phyloP scores from a whole-genome alignment of 2,797 vertebrate genomes.

The Pogonophryne albipinna region DNA sequence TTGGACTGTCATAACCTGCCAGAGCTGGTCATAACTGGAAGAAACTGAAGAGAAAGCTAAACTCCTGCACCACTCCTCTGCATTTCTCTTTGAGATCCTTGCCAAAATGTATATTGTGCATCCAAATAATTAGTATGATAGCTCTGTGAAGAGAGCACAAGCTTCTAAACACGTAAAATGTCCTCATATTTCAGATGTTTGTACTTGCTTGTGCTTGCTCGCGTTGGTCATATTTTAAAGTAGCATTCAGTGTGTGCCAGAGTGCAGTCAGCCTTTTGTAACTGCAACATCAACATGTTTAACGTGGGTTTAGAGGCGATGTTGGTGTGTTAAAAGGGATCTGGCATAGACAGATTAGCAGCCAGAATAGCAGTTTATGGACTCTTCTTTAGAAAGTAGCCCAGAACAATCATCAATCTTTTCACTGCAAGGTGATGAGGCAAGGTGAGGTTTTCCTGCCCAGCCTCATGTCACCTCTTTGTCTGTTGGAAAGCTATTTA shows the following conservation, averaged over 20 bases:
- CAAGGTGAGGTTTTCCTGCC: slow-evolving; percentile 17
- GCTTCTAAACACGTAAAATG: slow-evolving; percentile 28
- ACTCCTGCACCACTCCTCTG: slow-evolving; percentile 6
- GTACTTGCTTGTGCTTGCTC: slow-evolving; percentile 69
- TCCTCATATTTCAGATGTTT: slow-evolving; percentile 59
- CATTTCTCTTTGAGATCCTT: not conserved
- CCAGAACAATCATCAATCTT: slow-evolving; percentile 42
- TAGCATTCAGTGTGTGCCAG: slow-evolving; percentile 71
- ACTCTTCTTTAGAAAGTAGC: slow-evolving; percentile 60
- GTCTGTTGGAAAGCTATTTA: slow-evolving; percentile 16
- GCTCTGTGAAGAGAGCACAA: slow-evolving; percentile 4
- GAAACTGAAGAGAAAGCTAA: slow-evolving; percentile 29
- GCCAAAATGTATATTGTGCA: not conserved
- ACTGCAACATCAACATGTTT: slow-evolving; percentile 68
- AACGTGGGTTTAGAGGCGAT: slow-evolving; percentile 70
- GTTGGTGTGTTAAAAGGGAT: slow-evolving; percentile 68
- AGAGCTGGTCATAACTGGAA: slow-evolving; percentile 54
- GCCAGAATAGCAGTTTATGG: slow-evolving; percentile 43
- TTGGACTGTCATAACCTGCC: slow-evolving; percentile 76
- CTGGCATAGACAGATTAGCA: slow-evolving; percentile 69
- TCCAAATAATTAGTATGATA: slow-evolving; percentile 19
- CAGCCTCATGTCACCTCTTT: slow-evolving; percentile 17
- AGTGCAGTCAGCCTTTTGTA: slow-evolving; percentile 66
- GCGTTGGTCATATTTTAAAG: slow-evolving; percentile 46
- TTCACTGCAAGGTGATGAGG: slow-evolving; percentile 18